Evolutionary conservation across 2,113 vertebrate genomes (phyloP), one percentile per base, ranked within the genome.

Genomic region (Seriola rivoliana): DNA sequence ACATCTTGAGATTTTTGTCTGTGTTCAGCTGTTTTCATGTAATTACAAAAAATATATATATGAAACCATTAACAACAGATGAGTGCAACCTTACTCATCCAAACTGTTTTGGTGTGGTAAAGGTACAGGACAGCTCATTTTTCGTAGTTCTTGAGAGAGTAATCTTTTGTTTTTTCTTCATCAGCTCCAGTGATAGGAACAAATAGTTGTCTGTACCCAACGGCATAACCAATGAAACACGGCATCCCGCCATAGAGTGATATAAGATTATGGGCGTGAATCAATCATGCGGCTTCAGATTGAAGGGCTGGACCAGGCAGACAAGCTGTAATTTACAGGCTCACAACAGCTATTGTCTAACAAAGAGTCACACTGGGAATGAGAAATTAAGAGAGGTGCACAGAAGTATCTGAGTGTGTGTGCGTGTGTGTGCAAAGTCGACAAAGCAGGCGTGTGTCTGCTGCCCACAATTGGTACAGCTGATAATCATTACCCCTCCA

Each of bases 401-500:
- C 69, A 16, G 44, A 48, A 67, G 54, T 80, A 71, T 73, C 21
- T 78, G 17, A 40, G 23, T 77, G 64, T 78, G 58, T 72, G 80
- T 62, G 32, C 69, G 54, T 62, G 48, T 75, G 46, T 68, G 54
- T 9, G 10, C 32, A 12, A 38, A 38, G 42, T 80, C 16, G 8
- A n/a, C 52, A 29, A 40, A 52, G 70, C 34, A 64, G 77, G 75
- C 71, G 57, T 86, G 82, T 76, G 90, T 86, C 82, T 80, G 71
- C 81, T 85, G 81, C 73, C 55, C 71, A 75, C 36, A 25, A 71
- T 82, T 85, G 82, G 67, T 80, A 54, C 90, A 92, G 90, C 88
- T 93, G 89, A 88, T 79, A 90, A 88, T 81, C 80, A 90, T 93
- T 91, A 92, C 71, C 77, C 59, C 80, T 34, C 2, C 9, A 44